These are phyloP conservation scores for Rhynchomys soricoides DNA, from an alignment of 2,113 vertebrate species.

Conservation along the genomic window DNA sequence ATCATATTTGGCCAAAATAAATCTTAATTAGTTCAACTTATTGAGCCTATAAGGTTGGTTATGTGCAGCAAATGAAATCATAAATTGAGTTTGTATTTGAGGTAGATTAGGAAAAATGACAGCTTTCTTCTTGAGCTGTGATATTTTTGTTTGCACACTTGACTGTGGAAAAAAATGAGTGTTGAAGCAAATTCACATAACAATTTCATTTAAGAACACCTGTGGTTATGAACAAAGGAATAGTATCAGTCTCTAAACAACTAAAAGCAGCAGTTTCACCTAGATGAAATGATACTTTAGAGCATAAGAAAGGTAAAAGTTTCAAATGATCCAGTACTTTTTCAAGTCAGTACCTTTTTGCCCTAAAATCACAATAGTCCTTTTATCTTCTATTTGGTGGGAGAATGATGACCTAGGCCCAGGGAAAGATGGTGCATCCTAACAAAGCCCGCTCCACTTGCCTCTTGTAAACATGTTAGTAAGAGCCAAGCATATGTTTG, in stretches of 20 bases:
- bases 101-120: neutral
- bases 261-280: constrained; percentile 47
- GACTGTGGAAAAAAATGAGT: constrained; percentile 26
- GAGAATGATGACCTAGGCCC: neutral
- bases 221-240: constrained; percentile 59
- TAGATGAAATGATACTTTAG: constrained; percentile 52
- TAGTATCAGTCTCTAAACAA: constrained; percentile 62
- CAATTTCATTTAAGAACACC: constrained; percentile 55
- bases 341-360: constrained; percentile 36
- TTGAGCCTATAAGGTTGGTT: neutral
- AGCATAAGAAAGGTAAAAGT: constrained; percentile 22
- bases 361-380: neutral
- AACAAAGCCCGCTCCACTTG: neutral
- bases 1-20: neutral
- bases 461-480: neutral
- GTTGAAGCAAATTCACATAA: constrained; percentile 43
- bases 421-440: neutral
- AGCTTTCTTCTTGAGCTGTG: neutral
- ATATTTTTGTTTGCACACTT: constrained; percentile 47
- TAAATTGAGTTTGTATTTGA: neutral
- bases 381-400: constrained; percentile 20
- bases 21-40: constrained; percentile 32
- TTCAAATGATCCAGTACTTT: constrained; percentile 47
- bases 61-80: neutral
- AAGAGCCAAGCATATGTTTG: neutral